Percentiles rank a stretch among this genome's conserved stretches.
These are phyloP conservation scores for Calyptomena viridis DNA, from an alignment of 2,113 vertebrate species.

Conservation along the genomic window DNA sequence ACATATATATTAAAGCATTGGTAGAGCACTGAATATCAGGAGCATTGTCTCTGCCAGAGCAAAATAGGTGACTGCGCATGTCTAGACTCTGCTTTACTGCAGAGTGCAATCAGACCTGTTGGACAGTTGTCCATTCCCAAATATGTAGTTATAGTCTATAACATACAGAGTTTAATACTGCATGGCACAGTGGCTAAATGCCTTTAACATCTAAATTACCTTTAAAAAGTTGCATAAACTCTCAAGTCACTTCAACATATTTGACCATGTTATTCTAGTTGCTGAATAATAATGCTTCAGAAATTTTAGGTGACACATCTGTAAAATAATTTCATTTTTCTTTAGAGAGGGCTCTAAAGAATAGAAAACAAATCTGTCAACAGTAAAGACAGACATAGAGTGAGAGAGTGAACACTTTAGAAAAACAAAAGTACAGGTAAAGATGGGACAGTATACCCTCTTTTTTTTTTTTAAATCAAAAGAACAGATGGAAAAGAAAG, in stretches of 20 bases:
- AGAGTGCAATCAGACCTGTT: not conserved
- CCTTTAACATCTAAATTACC: not conserved
- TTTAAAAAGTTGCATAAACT: not conserved
- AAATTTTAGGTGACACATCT: not conserved
- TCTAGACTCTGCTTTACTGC: not conserved
- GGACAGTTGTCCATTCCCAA: not conserved
- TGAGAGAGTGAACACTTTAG: not conserved
- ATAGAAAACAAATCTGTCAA: not conserved
- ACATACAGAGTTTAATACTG: not conserved
- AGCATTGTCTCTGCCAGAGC: not conserved
- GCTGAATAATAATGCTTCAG: not conserved
- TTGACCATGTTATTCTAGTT: not conserved
- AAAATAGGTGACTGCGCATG: accelerated
- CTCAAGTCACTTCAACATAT: not conserved
- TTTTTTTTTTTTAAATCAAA: not conserved
- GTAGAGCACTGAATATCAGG: not conserved
- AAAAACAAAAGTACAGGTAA: not conserved
- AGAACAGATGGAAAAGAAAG: not conserved
- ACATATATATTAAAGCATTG: not conserved
- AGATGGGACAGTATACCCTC: not conserved
- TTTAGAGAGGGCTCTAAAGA: not conserved
- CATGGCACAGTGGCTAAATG: not conserved
- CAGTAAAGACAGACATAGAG: not conserved
- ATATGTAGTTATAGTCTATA: not conserved
- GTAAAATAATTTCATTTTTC: not conserved